phyloP scores from a whole-genome alignment of 2,113 vertebrate species.

The Xenopus borealis region DNA sequence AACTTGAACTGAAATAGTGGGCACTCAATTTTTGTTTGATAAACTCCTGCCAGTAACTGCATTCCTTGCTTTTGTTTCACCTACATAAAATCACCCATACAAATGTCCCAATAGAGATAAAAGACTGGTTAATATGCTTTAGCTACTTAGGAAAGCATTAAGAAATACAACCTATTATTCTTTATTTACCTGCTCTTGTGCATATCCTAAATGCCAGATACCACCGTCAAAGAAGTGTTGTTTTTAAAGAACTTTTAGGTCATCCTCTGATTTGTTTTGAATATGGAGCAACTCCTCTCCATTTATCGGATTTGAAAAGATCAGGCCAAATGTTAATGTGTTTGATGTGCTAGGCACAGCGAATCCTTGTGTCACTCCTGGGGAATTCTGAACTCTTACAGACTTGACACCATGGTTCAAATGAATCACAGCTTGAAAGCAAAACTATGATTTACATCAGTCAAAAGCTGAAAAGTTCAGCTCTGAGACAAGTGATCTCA shows the following conservation, averaged over 20 bases:
- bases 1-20: too few relatives aligned
- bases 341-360: constrained; percentile 59
- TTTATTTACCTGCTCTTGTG: too few relatives aligned
- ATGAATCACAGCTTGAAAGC: constrained; percentile 57
- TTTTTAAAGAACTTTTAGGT: not conserved
- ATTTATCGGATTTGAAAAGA: constrained; percentile 66
- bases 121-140: too few relatives aligned
- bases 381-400: constrained; percentile 56
- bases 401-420: constrained; percentile 52
- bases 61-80: too few relatives aligned
- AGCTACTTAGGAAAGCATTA: too few relatives aligned
- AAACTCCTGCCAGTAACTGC: too few relatives aligned
- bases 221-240: too few relatives aligned
- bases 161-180: too few relatives aligned
- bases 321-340: constrained; percentile 60
- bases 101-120: too few relatives aligned
- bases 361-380: constrained; percentile 52
- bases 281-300: constrained; percentile 48
- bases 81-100: too few relatives aligned
- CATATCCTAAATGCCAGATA: too few relatives aligned
- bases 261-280: not conserved
- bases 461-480: constrained; percentile 52
- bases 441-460: constrained; percentile 55
- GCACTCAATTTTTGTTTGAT: too few relatives aligned
- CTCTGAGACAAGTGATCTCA: constrained; percentile 28